A percentile compares a stretch with the other conserved stretches of the same genome.
phyloP scores from a whole-genome alignment of 2,888 invertebrate species.

The Sphinx pinastri region DNA sequence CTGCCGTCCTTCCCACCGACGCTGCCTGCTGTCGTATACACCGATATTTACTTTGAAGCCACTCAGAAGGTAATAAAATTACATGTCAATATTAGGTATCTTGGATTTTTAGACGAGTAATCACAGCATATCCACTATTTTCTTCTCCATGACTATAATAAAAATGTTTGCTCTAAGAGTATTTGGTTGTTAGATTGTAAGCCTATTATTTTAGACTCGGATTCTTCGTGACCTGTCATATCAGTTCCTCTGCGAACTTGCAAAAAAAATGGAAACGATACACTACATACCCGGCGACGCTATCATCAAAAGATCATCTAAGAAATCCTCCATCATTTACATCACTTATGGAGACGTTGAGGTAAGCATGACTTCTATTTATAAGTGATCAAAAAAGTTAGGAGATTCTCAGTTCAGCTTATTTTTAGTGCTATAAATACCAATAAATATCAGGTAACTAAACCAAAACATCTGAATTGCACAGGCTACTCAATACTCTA shows the following conservation, averaged over 20 bases:
- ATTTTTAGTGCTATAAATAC: no score
- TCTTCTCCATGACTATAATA: no score
- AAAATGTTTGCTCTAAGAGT: no score
- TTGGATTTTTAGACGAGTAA: no score
- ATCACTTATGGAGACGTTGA: slow-evolving; percentile 72
- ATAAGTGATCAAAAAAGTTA: no score
- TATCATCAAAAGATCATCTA: slow-evolving; percentile 61
- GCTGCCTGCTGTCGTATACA: slow-evolving; percentile 55
- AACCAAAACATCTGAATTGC: no score
- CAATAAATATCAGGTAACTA: no score
- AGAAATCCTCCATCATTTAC: slow-evolving; percentile 62
- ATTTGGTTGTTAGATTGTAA: not conserved
- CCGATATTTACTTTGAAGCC: slow-evolving; percentile 71
- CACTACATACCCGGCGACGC: slow-evolving; percentile 71
- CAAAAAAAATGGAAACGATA: slow-evolving; percentile 66
- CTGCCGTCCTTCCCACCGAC: slow-evolving; percentile 65
- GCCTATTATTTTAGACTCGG: slow-evolving; percentile 50
- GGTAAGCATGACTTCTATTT: slow-evolving; percentile 40
- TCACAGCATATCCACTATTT: no score
- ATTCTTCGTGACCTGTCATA: slow-evolving; percentile 64
- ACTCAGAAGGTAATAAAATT: slow-evolving; percentile 60
- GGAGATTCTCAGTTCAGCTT: no score
- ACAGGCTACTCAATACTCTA: no score
- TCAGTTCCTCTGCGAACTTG: slow-evolving; percentile 64
- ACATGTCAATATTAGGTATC: not conserved